Conservation (phyloP, 2,113 vertebrate genomes). For the Colossoma macropomum region DNA sequence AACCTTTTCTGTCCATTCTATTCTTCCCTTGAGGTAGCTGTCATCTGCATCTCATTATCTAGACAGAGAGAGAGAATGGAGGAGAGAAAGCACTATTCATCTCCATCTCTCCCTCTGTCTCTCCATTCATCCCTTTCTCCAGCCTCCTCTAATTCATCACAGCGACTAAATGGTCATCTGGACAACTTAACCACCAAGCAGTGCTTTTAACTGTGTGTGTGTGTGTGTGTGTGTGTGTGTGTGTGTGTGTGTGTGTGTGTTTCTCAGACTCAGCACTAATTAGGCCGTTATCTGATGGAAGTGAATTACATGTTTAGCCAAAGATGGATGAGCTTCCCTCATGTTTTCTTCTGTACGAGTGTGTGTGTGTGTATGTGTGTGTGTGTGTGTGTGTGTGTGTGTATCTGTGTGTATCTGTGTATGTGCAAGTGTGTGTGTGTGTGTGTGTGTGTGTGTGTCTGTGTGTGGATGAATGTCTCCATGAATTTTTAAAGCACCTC, state of each 20-base stretch:
- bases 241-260: slow-evolving; percentile 15
- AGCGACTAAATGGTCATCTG: slow-evolving; percentile 46
- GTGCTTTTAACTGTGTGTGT: slow-evolving; percentile 31
- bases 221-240: slow-evolving; percentile 22
- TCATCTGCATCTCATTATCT: slow-evolving; percentile 56
- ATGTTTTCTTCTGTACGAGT: slow-evolving; percentile 2
- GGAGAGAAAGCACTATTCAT: slow-evolving; percentile 17
- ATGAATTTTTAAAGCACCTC: slow-evolving; percentile 13
- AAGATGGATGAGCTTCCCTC: slow-evolving; percentile 52
- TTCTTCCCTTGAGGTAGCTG: slow-evolving; percentile 39
- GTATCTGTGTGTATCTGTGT: slow-evolving; percentile 12
- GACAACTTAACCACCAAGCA: slow-evolving; percentile 40
- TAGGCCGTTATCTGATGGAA: slow-evolving; percentile 54
- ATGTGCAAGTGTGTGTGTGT: slow-evolving; percentile 13
- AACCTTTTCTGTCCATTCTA: slow-evolving; percentile 29
- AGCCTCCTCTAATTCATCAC: slow-evolving; percentile 38
- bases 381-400: slow-evolving; percentile 24
- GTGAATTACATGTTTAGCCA: slow-evolving; percentile 47
- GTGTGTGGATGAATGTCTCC: slow-evolving; percentile 10
- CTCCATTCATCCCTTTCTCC: slow-evolving; percentile 40
- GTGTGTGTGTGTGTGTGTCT: slow-evolving; percentile 21
- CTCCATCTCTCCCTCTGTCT: slow-evolving; percentile 36
- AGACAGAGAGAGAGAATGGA: slow-evolving; percentile 2
- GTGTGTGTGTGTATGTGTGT: slow-evolving; percentile 18
- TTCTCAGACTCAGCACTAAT: slow-evolving; percentile 53